Evolutionary conservation across 2,888 invertebrate species (phyloP), one percentile per base, ranked within the genome.

Genomic region (Merodon equestris): DNA sequence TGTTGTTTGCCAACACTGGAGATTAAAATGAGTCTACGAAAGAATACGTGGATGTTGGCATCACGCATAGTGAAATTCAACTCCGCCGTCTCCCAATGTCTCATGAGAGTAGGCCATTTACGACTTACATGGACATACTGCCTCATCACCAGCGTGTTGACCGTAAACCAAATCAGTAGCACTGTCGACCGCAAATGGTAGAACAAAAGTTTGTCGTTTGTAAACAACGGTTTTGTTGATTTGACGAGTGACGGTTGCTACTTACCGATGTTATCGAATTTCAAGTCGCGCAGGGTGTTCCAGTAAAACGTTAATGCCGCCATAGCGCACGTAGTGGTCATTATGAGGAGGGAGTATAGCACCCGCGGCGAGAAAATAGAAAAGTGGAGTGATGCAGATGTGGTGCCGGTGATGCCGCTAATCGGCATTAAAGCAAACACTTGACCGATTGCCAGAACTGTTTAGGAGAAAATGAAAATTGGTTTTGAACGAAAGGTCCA

Each of bases 351-450:
- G 19, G 70, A 60, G 60, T 75, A 81, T 14, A 53, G 1, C 70
- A 75, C 66, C 40, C 81, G 66, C 0, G 45, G 47, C 9, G 60
- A 70, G 50, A 54, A 47, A 34, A 75, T 63, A 9, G 74, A 75
- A 61, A 81, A 81, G 27, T 70, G 60, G 47, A 81, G 61, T 42
- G 86, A 83, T 7, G 86, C 85, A 1, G 89, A 86, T 54, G 89
- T 87, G 1, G 85, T 82, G 7, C 86, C 86, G 51, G 83, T 85
- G 9, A 90, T 83, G 1, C 90, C 90, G 63, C 85, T 84, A 3
- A 91, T 87, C 1, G 90, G 91, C 82, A 91, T 85, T 56, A 90
- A 84, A 18, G 88, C 89, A 71, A 91, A 90, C 58, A 87, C 88
- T 82, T 90, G 90, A 0, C 90, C 90, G 60, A 90, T 81, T 44